Conservation (phyloP, 1,140 invertebrate species). For the Rhynchophorus ferrugineus region DNA sequence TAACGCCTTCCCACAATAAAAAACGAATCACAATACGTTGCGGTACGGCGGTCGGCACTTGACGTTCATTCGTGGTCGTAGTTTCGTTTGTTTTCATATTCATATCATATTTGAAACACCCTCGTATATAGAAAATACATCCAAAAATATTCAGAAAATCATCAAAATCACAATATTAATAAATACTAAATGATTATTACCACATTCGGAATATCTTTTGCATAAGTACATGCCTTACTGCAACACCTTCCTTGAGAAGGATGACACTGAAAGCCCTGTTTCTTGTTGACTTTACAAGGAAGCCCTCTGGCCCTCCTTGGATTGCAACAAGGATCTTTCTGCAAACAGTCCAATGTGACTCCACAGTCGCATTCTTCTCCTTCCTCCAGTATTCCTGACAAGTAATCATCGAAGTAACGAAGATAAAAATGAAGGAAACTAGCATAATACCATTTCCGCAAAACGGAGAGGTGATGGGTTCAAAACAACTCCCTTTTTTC, state of each 20-base stretch:
- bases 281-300: conserved; percentile 24
- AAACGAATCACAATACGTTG: too few species aligned
- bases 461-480: conserved; percentile 13
- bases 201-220: conserved; percentile 31
- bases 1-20: too few species aligned
- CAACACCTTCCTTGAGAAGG: conserved; percentile 45
- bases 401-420: not conserved
- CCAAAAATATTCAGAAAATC: too few species aligned
- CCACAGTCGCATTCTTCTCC: conserved; percentile 32
- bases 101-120: too few species aligned
- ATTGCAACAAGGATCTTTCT: conserved; percentile 26
- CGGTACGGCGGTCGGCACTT: too few species aligned
- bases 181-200: too few species aligned
- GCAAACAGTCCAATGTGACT: conserved; percentile 18
- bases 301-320: conserved; percentile 15
- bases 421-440: not conserved
- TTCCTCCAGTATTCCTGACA: conserved; percentile 24
- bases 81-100: too few species aligned
- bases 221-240: conserved; percentile 37
- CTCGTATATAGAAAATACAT: too few species aligned
- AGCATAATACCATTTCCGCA: conserved; percentile 29
- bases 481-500: conserved; percentile 25
- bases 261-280: conserved; percentile 39
- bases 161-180: too few species aligned
- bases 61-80: too few species aligned